Evolutionary conservation across 1,140 invertebrate species (phyloP).

Genomic region (Stenopsyche tienmushanensis): DNA sequence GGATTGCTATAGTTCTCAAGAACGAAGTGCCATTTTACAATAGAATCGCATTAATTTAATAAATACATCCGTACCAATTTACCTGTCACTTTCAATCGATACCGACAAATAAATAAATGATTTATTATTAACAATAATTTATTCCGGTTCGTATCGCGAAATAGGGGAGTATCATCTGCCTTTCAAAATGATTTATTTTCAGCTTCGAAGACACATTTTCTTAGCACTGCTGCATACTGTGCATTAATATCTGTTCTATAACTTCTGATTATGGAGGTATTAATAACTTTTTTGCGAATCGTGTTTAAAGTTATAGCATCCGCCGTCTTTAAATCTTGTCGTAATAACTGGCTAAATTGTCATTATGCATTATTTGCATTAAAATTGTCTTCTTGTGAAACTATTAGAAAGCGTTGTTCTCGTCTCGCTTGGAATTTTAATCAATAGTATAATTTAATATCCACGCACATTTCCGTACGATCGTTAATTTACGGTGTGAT

Average conservation of each 20-base stretch:
- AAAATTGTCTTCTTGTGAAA: too few relatives aligned
- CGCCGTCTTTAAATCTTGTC: neutral
- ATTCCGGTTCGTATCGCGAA: slow-evolving; percentile 29
- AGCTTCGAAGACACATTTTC: slow-evolving; percentile 15
- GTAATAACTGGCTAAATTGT: too few relatives aligned
- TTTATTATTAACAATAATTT: slow-evolving; percentile 33
- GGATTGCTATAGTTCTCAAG: neutral
- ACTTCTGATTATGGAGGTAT: too few relatives aligned
- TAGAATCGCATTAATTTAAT: slow-evolving; percentile 33
- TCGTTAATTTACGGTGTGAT: slow-evolving; percentile 22
- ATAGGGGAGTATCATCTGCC: slow-evolving; percentile 24
- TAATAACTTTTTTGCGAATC: neutral
- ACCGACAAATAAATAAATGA: slow-evolving; percentile 31
- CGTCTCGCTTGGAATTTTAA: neutral
- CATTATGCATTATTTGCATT: too few relatives aligned
- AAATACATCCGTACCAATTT: slow-evolving; percentile 33
- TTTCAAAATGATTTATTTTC: slow-evolving; percentile 26
- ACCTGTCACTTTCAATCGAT: slow-evolving; percentile 30
- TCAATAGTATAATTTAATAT: too few relatives aligned
- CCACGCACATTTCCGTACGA: neutral
- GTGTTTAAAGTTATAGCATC: neutral
- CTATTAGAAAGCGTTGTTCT: neutral
- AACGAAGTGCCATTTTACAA: neutral
- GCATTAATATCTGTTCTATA: too few relatives aligned
- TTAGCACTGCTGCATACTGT: neutral